These are phyloP conservation scores for Rhagonycha lutea DNA, from an alignment of 2,888 invertebrate genomes.

Conservation along the genomic window DNA sequence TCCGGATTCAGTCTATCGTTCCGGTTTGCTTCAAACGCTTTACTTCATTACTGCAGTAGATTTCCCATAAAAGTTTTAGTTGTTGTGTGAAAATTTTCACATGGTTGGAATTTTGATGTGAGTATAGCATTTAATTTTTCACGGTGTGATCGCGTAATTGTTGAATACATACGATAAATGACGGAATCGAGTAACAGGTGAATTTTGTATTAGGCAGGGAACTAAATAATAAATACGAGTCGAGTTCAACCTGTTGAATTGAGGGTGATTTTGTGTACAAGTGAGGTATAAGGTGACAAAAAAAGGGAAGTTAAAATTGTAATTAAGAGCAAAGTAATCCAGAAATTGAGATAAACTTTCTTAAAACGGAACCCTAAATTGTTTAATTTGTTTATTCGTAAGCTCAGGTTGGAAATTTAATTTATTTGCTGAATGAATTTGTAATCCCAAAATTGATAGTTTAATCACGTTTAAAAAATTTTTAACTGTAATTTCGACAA, in stretches of 20 bases:
- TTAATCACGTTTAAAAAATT: constrained; percentile 18
- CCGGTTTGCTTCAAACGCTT: constrained; percentile 20
- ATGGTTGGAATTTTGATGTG: neutral
- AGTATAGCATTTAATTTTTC: neutral
- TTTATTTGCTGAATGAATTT: constrained; percentile 13
- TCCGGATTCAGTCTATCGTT: constrained; percentile 33
- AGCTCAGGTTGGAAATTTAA: constrained; percentile 27
- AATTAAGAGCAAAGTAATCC: constrained; percentile 42
- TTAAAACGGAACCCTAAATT: constrained; percentile 40
- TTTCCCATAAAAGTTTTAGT: neutral
- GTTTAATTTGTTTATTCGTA: constrained; percentile 46
- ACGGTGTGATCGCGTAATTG: neutral
- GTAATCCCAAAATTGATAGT: constrained; percentile 23
- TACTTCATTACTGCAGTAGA: constrained; percentile 11
- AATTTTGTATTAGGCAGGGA: constrained; percentile 35
- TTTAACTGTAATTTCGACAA: neutral
- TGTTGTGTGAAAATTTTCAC: neutral
- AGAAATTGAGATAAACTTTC: constrained; percentile 45
- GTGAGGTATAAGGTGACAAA: constrained; percentile 30
- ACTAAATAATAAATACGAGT: constrained; percentile 46
- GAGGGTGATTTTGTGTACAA: constrained; percentile 29
- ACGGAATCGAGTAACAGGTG: constrained; percentile 33
- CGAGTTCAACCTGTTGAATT: constrained; percentile 50
- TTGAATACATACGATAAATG: constrained; percentile 17
- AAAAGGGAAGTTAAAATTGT: constrained; percentile 34